These are phyloP conservation scores for Montipora foliosa DNA, from an alignment of 64 coral and sea anemone species.

Conservation along the genomic window DNA sequence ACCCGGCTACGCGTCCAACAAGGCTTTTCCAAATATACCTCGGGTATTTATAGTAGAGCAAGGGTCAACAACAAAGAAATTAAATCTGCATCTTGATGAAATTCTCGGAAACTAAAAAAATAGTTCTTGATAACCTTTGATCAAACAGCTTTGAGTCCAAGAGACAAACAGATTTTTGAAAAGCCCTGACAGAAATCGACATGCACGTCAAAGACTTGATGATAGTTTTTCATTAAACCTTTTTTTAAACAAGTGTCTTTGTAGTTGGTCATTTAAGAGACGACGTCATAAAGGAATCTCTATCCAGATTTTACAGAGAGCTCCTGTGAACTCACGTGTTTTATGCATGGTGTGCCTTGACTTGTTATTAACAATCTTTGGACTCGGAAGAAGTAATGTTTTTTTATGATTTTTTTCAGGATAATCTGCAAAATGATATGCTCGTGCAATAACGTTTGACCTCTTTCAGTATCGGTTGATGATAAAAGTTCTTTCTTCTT, in stretches of 20 bases:
- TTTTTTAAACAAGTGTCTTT: not conserved
- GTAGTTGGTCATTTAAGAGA: too few species aligned
- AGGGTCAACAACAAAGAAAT: conserved; percentile 4
- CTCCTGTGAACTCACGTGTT: not conserved
- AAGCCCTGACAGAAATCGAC: not conserved
- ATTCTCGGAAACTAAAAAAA: not conserved
- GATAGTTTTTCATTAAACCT: not conserved
- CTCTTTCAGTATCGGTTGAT: not conserved
- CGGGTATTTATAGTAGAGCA: conserved; percentile 6
- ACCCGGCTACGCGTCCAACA: not conserved
- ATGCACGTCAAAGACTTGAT: not conserved
- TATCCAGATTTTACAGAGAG: not conserved
- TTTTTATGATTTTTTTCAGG: not conserved
- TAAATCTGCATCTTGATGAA: not conserved
- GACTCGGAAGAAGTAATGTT: not conserved
- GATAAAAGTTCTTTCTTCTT: not conserved
- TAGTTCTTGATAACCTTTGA: not conserved
- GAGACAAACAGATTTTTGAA: not conserved
- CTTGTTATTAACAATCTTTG: not conserved
- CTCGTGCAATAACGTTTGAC: not conserved
- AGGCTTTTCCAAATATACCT: not conserved
- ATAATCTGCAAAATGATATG: not conserved
- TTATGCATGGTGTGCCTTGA: not conserved
- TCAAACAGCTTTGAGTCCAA: not conserved
- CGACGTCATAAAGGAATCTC: not conserved